phyloP scores from a whole-genome alignment of 2,888 invertebrate species.

The Pollenia amentaria region DNA sequence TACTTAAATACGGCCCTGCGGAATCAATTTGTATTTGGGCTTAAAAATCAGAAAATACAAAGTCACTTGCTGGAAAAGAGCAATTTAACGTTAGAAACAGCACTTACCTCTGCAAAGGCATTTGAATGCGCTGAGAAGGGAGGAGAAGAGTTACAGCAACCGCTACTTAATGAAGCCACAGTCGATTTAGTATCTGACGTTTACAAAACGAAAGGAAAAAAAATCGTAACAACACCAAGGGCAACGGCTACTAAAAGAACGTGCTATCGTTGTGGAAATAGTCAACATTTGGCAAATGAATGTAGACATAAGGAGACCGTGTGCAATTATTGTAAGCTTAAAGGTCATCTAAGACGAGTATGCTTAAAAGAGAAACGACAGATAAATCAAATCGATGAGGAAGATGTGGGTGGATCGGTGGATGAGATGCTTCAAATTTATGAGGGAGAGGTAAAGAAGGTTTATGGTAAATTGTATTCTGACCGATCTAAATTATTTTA shows the following conservation, averaged over 20 bases:
- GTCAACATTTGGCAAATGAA: slow-evolving; percentile 32
- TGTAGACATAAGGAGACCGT: slow-evolving; percentile 3
- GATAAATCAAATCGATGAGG: not conserved
- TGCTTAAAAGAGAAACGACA: slow-evolving; percentile 32
- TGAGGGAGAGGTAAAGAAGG: too few species aligned
- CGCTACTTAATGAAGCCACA: slow-evolving; percentile 17
- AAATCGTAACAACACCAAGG: not conserved
- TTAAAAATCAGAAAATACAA: too few species aligned
- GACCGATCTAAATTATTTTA: too few species aligned
- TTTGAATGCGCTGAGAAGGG: slow-evolving; percentile 74
- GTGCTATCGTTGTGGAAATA: slow-evolving; percentile 18
- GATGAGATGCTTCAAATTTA: too few species aligned
- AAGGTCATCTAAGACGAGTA: slow-evolving; percentile 24
- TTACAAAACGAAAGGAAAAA: not conserved
- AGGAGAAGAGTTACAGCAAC: slow-evolving; percentile 73
- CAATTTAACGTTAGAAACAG: too few species aligned
- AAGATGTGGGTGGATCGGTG: too few species aligned
- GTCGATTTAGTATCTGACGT: slow-evolving; percentile 6
- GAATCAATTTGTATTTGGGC: too few species aligned
- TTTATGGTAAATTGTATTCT: too few species aligned
- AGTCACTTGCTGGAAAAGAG: too few species aligned
- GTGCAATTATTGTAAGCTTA: slow-evolving; percentile 19
- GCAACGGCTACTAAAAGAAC: slow-evolving; percentile 9
- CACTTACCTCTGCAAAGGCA: slow-evolving; percentile 76
- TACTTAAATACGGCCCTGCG: too few species aligned